Evolutionary conservation across 2,113 vertebrate species (phyloP), one percentile per base, ranked within the genome.

Genomic region (Piaya cayana): DNA sequence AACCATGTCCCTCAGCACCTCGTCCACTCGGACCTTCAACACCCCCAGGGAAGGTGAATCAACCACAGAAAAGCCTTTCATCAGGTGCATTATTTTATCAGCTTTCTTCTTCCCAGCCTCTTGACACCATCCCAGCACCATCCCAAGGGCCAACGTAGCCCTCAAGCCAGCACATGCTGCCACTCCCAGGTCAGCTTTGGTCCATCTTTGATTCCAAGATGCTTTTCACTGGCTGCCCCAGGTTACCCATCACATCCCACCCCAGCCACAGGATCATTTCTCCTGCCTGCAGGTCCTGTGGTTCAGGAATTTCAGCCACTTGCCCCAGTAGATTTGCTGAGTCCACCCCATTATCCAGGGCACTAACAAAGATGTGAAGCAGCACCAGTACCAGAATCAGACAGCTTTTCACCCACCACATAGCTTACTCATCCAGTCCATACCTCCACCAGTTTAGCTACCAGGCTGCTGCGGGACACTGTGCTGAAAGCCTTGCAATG

Each of bases 81-180:
- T 23, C 3, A 18, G 8, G 9, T 2, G 22, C 22, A 5, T 49
- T 49, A 49, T 49, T 49, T 49, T 22, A 20, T 49, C 47, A 49
- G 22, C 27, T 71, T 1, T 42, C 81, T 69, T 42, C 29, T 52
- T 62, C 56, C 65, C 63, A 49, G 6, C 1, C 15, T 42, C 32
- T 45, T 52, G 63, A 26, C 29, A 15, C 3, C 0, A 0, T 19
- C 45, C 43, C 1, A 0, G 50, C 0, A 0, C 0, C 82, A 90
- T 56, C 37, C 6, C 63, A 25, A 27, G 25, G 56, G 17, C 37
- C 67, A 43, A 23, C 27, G 43, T 17, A 67, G 32, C 9, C 47
- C 34, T 67, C 34, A 15, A 2, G 0, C 4, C 0, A 0, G 26
- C 2, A 15, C 52, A 53, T 15, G 11, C 26, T 27, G 52, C 25